Evolutionary conservation across 1,140 invertebrate species (phyloP), one percentile per base, ranked within the genome.

Genomic region (Drosophila obscura): DNA sequence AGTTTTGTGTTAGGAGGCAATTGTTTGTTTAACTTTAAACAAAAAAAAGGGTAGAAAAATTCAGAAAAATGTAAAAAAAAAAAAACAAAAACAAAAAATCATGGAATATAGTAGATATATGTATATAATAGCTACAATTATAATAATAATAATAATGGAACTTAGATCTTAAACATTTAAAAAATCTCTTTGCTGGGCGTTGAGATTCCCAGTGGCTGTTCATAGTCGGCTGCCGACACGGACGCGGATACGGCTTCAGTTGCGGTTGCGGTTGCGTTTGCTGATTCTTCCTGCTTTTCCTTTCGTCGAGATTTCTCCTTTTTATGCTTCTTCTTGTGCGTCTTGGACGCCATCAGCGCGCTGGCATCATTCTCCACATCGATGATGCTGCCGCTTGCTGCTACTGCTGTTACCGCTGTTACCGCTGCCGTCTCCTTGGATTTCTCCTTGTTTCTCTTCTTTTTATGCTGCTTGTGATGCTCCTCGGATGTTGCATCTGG

Each of bases 141-240:
- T 48, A 56, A 48, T 67, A 68, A 49, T 67, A 58, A 71, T 24
- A 57, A 43, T 63, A 52, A 61, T 64, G 52, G 71, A 73, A 64
- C 60, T 64, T 73, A 71, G 28, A 73, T 45, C 71, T 59, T 66
- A 57, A 57, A 31, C 26, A 66, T 49, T 62, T 94, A 94, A 91
- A 94, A 92, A 88, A 96, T 94, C 93, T 98, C 97, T 92, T 98
- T 97, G 56, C 97, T 98, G 4, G 97, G 97, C 15, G 97, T 98
- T 5, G 97, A 97, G 76, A 98, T 97, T 58, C 97, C 97, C 66
- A 96, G 93, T 26, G 97, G 95, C 93, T 97, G 95, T 90, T 96
- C 95, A 79, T 96, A 96, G 35, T 94, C 95, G 35, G 31, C 43
- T 43, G 62, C 48, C 11, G 68, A 26, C n/a, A 24, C 49, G 28